Percentiles rank a stretch among this genome's conserved stretches.
phyloP scores from a whole-genome alignment of 2,888 invertebrate species.

The Netelia melanura region DNA sequence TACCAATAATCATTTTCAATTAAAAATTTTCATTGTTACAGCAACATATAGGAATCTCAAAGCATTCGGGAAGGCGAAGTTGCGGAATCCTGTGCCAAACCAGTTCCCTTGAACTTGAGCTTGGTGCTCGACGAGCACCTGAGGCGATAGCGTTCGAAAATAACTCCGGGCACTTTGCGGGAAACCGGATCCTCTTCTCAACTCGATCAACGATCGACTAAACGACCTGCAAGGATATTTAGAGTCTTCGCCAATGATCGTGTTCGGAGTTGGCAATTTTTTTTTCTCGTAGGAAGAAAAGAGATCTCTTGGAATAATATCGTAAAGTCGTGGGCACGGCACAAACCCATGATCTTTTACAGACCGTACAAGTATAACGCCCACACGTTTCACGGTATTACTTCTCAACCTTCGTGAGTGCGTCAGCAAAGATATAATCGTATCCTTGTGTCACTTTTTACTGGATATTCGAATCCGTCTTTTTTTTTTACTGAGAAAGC shows the following conservation, averaged over 20 bases:
- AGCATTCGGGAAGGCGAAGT: constrained; percentile 11
- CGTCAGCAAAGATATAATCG: constrained; percentile 23
- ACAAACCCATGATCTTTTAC: constrained; percentile 28
- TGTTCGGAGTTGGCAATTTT: constrained; percentile 4
- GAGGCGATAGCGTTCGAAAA: constrained; percentile 63
- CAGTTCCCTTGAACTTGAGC: constrained; percentile 73
- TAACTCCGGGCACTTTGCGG: constrained; percentile 61
- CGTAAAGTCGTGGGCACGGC: constrained; percentile 28
- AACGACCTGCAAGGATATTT: constrained; percentile 39
- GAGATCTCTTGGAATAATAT: constrained; percentile 11
- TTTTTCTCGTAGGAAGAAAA: constrained; percentile 13
- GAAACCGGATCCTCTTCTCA: constrained; percentile 68
- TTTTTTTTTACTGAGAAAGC: too few species aligned
- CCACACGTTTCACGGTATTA: constrained; percentile 48
- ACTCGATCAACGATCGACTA: constrained; percentile 41
- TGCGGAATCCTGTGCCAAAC: constrained; percentile 49
- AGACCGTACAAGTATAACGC: constrained; percentile 55
- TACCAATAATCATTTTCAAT: not conserved
- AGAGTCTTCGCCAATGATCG: constrained; percentile 19
- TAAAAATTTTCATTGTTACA: not conserved
- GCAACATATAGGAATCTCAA: not conserved
- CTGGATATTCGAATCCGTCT: constrained; percentile 10
- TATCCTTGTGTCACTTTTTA: constrained; percentile 48
- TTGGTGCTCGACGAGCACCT: constrained; percentile 54
- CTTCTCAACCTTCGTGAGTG: constrained; percentile 58